Evolutionary conservation across 1,140 invertebrate genomes (phyloP).

Genomic region (Steinernema feltiae): DNA sequence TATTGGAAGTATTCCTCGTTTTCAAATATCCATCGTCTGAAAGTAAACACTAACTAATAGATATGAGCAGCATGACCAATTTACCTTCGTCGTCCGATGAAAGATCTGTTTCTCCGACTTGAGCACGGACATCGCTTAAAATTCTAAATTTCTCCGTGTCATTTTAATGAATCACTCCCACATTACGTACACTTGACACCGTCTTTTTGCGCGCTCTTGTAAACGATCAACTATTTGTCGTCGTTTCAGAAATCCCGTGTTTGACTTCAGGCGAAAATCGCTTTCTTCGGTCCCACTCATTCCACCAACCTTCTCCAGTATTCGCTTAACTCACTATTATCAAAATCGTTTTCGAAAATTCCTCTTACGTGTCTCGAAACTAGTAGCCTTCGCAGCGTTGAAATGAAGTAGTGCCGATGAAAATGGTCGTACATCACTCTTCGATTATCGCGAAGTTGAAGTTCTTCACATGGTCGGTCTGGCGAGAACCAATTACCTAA

Average conservation of each 20-base stretch:
- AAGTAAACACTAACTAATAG: background rate
- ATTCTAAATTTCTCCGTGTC: background rate
- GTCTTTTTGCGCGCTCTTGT: background rate
- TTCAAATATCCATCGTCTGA: background rate
- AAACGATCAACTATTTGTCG: background rate
- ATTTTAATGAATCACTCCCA: background rate
- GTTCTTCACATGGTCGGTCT: background rate
- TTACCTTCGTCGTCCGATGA: constrained; percentile 5
- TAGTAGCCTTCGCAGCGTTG: background rate
- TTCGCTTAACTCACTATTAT: background rate
- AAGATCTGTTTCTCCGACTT: background rate
- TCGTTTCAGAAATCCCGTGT: background rate
- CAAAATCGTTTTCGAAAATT: background rate
- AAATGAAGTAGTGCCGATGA: background rate
- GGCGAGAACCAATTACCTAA: constrained; percentile 5
- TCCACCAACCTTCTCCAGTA: background rate
- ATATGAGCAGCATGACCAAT: background rate
- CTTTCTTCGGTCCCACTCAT: background rate
- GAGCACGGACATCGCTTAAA: background rate
- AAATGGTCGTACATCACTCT: background rate
- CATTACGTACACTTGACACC: constrained; percentile 1
- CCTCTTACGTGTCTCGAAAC: background rate
- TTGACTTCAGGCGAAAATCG: background rate
- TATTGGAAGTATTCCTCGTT: background rate
- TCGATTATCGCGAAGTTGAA: background rate